Evolutionary conservation across 1,140 invertebrate genomes (phyloP), one percentile per base, ranked within the genome.

Genomic region (Rhopalosiphum maidis): DNA sequence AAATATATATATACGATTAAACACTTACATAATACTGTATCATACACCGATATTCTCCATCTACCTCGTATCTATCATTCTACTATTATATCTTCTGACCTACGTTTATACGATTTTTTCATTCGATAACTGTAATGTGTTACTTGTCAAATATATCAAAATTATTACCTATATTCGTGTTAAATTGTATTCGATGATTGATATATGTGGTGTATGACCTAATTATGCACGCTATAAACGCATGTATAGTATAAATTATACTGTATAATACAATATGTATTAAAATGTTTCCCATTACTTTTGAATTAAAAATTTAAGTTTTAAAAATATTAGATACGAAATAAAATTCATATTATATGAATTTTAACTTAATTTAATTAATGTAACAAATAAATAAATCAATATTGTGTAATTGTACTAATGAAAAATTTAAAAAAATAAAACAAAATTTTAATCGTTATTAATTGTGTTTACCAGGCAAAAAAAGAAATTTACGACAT

Each of bases 401-500:
- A n/a, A 87, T 21, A 37, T 22, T 41, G 37, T 55, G 15, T 89
- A 93, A 95, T 95, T 55, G 1, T 1, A 30, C 23, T 8, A 55
- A 8, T 30, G 9, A 55, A 55, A 21, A 51, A 51, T 18, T 51
- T 2, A 51, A 21, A 51, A 51, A 51, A 55, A 0, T 30, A 60
- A 60, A 68, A 68, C 11, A 30, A n/a, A n/a, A 77, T 77, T 77
- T n/a, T 77, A 77, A 77, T 77, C 15, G 5, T 18, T 1, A 77
- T 77, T 77, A 77, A n/a, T 77, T 77, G 60, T 77, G 94, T 95
- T 94, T 97, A 97, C 11, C 96, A 98, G 97, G 98, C 98, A 93
- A 99, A 99, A 95, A 98, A 98, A 95, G 98, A 99, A 96, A 99
- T 99, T 95, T 98, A 97, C 95, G 97, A 98, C 95, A 97, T 99